phyloP scores from a whole-genome alignment of 2,797 vertebrate genomes.

The Micromesistius poutassou region DNA sequence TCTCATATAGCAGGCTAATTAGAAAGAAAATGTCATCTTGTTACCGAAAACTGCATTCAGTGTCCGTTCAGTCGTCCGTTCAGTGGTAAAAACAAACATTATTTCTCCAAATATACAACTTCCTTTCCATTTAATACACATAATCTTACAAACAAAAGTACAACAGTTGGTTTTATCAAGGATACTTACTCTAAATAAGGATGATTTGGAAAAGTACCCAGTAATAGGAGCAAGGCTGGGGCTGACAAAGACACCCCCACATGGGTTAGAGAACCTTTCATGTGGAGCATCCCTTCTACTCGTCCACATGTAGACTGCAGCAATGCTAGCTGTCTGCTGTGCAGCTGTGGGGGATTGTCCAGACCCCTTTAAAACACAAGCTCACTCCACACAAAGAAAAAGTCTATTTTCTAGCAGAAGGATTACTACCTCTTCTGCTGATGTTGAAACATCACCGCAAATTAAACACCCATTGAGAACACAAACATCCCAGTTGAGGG shows the following conservation, averaged over 20 bases:
- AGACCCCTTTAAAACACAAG: constrained; percentile 25
- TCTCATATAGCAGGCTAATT: background rate
- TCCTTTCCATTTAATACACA: background rate
- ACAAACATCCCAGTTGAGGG: constrained; percentile 44
- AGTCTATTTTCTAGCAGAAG: constrained; percentile 32
- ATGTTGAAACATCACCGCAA: constrained; percentile 58
- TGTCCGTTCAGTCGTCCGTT: background rate
- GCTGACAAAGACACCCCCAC: background rate
- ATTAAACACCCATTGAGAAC: constrained; percentile 63
- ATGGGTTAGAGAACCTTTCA: constrained; percentile 16
- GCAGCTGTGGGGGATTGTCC: constrained; percentile 12
- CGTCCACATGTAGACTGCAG: background rate
- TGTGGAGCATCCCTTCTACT: constrained; percentile 3
- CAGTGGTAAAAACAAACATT: background rate
- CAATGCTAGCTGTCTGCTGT: background rate
- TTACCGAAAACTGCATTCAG: background rate
- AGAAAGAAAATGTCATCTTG: background rate
- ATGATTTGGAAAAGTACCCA: background rate
- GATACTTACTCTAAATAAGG: background rate
- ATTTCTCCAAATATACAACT: background rate
- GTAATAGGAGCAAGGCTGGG: background rate
- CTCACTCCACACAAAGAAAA: constrained; percentile 3
- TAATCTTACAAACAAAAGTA: background rate
- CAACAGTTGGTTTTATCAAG: background rate
- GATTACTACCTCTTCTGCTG: constrained; percentile 33